A percentile compares a stretch with the other conserved stretches of the same genome.
Evolutionary conservation across 2,797 vertebrate species (phyloP).

Genomic region (Australoheros facetus): DNA sequence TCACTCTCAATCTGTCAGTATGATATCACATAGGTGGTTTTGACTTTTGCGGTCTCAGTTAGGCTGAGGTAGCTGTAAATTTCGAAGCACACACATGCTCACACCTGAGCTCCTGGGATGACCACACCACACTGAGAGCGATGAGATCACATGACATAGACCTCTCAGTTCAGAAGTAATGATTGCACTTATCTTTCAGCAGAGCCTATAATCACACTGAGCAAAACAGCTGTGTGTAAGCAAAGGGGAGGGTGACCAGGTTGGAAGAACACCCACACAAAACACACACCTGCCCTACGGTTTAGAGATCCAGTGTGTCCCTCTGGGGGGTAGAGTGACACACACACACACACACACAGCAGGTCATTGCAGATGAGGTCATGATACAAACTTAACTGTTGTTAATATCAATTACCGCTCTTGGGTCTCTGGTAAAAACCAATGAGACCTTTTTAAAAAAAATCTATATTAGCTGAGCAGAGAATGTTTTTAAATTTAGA

Average conservation of each 20-base stretch:
- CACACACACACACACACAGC: conserved; percentile 9
- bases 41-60: conserved; percentile 45
- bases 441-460: not conserved
- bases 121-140: conserved; percentile 31
- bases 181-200: conserved; percentile 30
- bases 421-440: conserved; percentile 5
- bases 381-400: conserved; percentile 34
- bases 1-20: conserved; percentile 19
- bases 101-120: conserved; percentile 54
- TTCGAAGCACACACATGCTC: conserved; percentile 12
- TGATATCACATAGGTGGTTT: conserved; percentile 43
- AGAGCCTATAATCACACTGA: conserved; percentile 62
- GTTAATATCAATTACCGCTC: conserved; percentile 28
- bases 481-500: not conserved
- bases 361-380: conserved; percentile 65
- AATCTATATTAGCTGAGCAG: conserved; percentile 17
- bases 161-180: conserved; percentile 43
- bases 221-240: conserved; percentile 68
- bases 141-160: conserved; percentile 62
- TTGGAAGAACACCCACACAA: conserved; percentile 34
- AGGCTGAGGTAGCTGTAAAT: conserved; percentile 34
- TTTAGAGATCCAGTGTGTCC: conserved; percentile 41
- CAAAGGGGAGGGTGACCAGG: conserved; percentile 46
- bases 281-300: conserved; percentile 54
- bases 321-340: conserved; percentile 58